Percentiles rank a stretch among this genome's conserved stretches.
Evolutionary conservation across 2,888 invertebrate species (phyloP).

Genomic region (Laothoe populi): DNA sequence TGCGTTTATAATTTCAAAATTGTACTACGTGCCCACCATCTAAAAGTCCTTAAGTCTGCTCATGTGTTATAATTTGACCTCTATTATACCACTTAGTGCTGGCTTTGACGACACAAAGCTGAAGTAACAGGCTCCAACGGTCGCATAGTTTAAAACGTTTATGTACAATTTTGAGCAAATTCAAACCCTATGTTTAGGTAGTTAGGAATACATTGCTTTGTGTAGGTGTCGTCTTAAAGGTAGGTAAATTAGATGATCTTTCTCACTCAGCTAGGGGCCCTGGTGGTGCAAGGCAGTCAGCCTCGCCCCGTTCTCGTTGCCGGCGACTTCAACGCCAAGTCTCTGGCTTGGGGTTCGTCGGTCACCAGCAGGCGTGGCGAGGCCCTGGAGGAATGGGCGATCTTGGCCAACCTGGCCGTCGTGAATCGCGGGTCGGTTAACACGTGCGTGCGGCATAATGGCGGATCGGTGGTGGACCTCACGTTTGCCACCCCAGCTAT

Average conservation of each 20-base stretch:
- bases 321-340: too few relatives aligned
- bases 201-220: not conserved
- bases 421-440: too few relatives aligned
- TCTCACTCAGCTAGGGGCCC: too few relatives aligned
- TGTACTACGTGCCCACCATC: not conserved
- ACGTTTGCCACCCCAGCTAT: too few relatives aligned
- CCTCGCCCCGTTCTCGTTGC: too few relatives aligned
- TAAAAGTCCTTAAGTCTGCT: not conserved
- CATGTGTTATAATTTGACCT: constrained; percentile 1
- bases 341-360: too few relatives aligned
- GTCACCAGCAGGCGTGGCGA: too few relatives aligned
- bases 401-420: too few relatives aligned
- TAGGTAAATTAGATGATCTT: not conserved
- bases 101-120: not conserved
- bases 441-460: too few relatives aligned
- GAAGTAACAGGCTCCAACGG: not conserved
- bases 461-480: too few relatives aligned
- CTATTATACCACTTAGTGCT: not conserved
- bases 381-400: too few relatives aligned
- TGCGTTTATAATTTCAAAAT: not conserved
- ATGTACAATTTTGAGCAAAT: constrained; percentile 7
- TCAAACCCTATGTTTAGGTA: not conserved
- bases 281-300: too few relatives aligned
- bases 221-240: not conserved
- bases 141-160: constrained; percentile 8